Percentiles rank a stretch among this genome's conserved stretches.
Evolutionary conservation across 2,113 vertebrate species (phyloP).

Genomic region (Litocranius walleri): DNA sequence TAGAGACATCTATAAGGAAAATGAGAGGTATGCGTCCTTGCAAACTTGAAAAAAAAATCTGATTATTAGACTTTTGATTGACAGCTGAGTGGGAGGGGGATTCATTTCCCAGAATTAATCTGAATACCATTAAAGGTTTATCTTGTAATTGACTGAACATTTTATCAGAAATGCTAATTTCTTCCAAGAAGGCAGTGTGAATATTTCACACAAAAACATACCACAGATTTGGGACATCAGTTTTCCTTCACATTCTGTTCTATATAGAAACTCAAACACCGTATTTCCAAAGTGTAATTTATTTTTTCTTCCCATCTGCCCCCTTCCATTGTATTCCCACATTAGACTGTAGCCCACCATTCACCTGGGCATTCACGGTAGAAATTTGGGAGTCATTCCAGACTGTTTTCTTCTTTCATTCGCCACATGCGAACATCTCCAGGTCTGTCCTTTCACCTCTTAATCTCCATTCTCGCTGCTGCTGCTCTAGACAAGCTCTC

Average conservation of each 20-base stretch:
- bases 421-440: not conserved
- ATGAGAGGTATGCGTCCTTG: not conserved
- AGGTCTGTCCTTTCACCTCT: not conserved
- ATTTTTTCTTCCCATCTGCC: not conserved
- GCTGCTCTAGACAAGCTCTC: not conserved
- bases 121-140: constrained; percentile 42
- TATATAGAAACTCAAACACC: not conserved
- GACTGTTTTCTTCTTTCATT: not conserved
- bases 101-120: constrained; percentile 31
- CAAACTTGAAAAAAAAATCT: not conserved
- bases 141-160: not conserved
- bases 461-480: not conserved
- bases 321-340: not conserved
- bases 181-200: not conserved
- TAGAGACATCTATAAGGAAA: not conserved
- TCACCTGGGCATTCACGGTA: not conserved
- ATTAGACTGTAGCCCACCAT: not conserved
- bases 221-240: not conserved
- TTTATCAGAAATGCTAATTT: constrained; percentile 50
- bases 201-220: not conserved
- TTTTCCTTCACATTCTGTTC: not conserved
- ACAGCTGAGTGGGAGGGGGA: not conserved
- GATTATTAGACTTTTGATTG: not conserved
- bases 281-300: not conserved
- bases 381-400: not conserved